Evolutionary conservation across 2,797 vertebrate genomes (phyloP).

Genomic region (Cyclopterus lumpus): DNA sequence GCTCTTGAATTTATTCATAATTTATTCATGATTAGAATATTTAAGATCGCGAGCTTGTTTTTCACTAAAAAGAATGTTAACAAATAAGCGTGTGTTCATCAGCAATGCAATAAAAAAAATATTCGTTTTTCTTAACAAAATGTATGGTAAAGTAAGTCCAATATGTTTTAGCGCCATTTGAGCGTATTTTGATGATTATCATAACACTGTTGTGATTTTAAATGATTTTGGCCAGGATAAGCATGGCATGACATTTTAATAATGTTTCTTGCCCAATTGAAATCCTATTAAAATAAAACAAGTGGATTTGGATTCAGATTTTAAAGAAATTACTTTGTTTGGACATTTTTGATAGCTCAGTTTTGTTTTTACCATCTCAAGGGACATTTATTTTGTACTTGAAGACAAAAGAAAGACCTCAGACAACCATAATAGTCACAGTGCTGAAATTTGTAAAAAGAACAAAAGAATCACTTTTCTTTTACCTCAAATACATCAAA

Average conservation of each 20-base stretch:
- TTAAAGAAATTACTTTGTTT: slow-evolving; percentile 47
- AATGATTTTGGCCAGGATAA: neutral
- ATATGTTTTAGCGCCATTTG: neutral
- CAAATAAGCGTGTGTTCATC: neutral
- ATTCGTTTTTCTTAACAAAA: neutral
- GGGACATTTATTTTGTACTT: slow-evolving; percentile 29
- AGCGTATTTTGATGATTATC: neutral
- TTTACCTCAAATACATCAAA: slow-evolving; percentile 24
- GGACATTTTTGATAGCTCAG: slow-evolving; percentile 57
- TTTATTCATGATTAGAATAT: neutral
- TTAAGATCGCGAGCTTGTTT: neutral
- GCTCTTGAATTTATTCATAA: neutral
- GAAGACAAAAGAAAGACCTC: slow-evolving; percentile 23
- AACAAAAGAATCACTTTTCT: slow-evolving; percentile 17
- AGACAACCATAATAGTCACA: slow-evolving; percentile 23
- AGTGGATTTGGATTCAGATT: slow-evolving; percentile 38
- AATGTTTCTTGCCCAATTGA: neutral
- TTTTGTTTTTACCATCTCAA: slow-evolving; percentile 4
- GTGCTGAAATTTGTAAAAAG: neutral
- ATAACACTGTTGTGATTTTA: neutral
- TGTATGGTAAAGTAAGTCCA: neutral
- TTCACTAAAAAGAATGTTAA: neutral
- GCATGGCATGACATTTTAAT: neutral
- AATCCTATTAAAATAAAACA: slow-evolving; percentile 34
- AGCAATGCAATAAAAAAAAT: neutral